phyloP scores from a whole-genome alignment of 2,797 vertebrate species.

The Oreortyx pictus region DNA sequence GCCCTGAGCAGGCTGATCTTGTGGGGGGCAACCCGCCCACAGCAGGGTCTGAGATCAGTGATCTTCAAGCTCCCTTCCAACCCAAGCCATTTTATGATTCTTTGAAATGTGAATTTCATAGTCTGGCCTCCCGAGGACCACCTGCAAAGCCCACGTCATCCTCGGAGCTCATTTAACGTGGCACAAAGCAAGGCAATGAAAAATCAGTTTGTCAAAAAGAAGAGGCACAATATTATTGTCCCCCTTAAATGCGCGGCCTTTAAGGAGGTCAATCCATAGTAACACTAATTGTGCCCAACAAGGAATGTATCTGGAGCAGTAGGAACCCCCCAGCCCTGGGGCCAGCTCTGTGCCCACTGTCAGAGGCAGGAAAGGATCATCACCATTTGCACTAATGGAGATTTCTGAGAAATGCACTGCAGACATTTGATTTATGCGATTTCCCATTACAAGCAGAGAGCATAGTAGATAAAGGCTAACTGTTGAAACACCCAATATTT shows the following conservation, averaged over 20 bases:
- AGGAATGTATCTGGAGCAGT: neutral
- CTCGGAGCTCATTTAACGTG: neutral
- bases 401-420: neutral
- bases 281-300: neutral
- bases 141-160: neutral
- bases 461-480: neutral
- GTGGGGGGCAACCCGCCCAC: too few relatives aligned
- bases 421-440: neutral
- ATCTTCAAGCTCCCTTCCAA: too few relatives aligned
- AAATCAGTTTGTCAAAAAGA: neutral
- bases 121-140: neutral
- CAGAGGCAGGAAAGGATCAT: neutral
- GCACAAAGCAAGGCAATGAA: neutral
- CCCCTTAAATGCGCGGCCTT: neutral
- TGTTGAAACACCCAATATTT: slow-evolving; percentile 28
- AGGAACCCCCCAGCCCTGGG: accelerated
- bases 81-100: too few relatives aligned
- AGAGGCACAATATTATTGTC: accelerated
- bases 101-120: neutral
- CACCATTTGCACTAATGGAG: neutral
- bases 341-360: neutral
- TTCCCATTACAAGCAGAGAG: neutral
- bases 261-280: neutral
- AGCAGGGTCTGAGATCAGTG: too few relatives aligned
- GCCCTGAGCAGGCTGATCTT: too few relatives aligned